These are phyloP conservation scores for Pleuronectes platessa DNA, from an alignment of 2,113 vertebrate genomes.

Conservation along the genomic window DNA sequence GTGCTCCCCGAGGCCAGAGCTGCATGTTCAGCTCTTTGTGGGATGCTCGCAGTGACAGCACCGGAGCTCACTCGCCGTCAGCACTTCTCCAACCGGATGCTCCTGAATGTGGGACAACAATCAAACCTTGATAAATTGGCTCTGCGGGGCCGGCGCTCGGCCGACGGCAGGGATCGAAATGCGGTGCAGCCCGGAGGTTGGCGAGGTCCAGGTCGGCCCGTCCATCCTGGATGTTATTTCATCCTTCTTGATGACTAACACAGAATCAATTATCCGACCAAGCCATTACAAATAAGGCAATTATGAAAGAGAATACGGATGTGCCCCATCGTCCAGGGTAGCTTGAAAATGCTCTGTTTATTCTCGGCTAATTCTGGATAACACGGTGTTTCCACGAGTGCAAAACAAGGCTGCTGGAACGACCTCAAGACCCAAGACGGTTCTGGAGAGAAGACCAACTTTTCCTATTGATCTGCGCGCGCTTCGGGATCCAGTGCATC, in stretches of 20 bases:
- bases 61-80: slow-evolving; percentile 61
- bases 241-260: slow-evolving; percentile 73
- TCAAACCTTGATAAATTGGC: slow-evolving; percentile 64
- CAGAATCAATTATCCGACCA: slow-evolving; percentile 74
- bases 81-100: slow-evolving; percentile 64
- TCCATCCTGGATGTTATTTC: slow-evolving; percentile 76
- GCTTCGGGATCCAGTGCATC: slow-evolving; percentile 70
- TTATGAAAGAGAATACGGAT: slow-evolving; percentile 32
- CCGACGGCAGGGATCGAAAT: slow-evolving; percentile 41
- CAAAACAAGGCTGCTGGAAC: slow-evolving; percentile 54
- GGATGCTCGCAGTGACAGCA: slow-evolving; percentile 65
- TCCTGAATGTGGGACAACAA: slow-evolving; percentile 43
- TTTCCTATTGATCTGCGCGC: slow-evolving; percentile 66
- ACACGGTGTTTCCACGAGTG: background rate
- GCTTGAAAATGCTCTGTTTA: slow-evolving; percentile 3
- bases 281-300: slow-evolving; percentile 50
- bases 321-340: slow-evolving; percentile 6
- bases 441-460: slow-evolving; percentile 62
- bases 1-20: slow-evolving; percentile 61
- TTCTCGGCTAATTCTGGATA: background rate
- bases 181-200: slow-evolving; percentile 42
- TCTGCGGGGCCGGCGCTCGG: slow-evolving; percentile 53
- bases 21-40: slow-evolving; percentile 75
- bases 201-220: slow-evolving; percentile 38
- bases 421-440: slow-evolving; percentile 61